Conservation (phyloP, 2,113 vertebrate species). For the Corvus hawaiiensis region DNA sequence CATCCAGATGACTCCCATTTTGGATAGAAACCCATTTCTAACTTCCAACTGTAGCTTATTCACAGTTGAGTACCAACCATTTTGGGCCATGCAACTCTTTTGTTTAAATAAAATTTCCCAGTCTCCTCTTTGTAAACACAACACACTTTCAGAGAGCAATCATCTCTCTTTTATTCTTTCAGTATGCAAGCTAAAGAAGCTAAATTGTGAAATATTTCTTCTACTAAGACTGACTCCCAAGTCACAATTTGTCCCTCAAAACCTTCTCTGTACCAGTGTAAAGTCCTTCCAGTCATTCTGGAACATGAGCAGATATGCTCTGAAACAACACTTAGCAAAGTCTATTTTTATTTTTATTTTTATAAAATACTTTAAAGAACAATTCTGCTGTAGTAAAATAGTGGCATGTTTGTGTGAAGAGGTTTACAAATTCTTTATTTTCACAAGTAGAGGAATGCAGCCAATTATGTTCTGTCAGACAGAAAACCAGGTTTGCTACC, state of each 20-base stretch:
- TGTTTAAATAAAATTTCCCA: neutral
- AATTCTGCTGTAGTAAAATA: neutral
- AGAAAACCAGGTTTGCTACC: neutral
- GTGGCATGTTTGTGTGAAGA: neutral
- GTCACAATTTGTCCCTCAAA: neutral
- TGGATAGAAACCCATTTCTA: neutral
- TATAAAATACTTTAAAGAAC: neutral
- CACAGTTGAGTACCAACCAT: neutral
- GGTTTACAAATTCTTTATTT: neutral
- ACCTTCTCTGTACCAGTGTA: neutral
- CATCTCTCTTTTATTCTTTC: neutral
- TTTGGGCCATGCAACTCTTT: neutral
- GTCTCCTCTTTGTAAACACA: neutral
- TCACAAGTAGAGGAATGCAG: neutral
- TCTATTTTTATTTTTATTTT: neutral
- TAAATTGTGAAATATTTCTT: neutral
- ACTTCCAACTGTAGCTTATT: neutral
- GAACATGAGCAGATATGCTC: neutral
- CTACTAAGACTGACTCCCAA: neutral
- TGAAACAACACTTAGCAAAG: neutral
- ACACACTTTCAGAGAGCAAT: neutral
- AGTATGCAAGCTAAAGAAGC: neutral
- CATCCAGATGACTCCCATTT: neutral
- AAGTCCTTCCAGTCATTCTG: neutral
- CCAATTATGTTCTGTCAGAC: neutral